Percentiles rank a stretch among this genome's conserved stretches.
Conservation (phyloP, 1,140 invertebrate genomes). For the Ptiloglossa arizonensis region DNA sequence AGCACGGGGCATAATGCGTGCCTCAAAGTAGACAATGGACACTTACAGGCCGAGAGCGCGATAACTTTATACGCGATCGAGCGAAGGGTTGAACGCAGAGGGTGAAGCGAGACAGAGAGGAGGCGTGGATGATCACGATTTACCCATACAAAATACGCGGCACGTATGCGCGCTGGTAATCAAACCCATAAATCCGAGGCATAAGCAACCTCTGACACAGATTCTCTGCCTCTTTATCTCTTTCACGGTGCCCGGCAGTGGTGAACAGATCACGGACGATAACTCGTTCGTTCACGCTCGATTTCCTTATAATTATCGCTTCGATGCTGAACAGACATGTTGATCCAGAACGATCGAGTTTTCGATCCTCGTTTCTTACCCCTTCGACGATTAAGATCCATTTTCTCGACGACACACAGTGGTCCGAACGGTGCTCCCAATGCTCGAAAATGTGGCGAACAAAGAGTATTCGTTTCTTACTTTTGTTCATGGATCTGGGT, state of each 20-base stretch:
- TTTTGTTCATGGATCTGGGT: too few species aligned
- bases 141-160: slow-evolving; percentile 74
- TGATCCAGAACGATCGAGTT: too few species aligned
- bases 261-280: slow-evolving; percentile 50
- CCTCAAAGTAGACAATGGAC: slow-evolving; percentile 72
- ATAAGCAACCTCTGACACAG: slow-evolving; percentile 74
- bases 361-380: too few species aligned
- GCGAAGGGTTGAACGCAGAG: slow-evolving; percentile 24
- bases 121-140: slow-evolving; percentile 78
- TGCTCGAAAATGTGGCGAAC: too few species aligned
- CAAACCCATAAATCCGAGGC: slow-evolving; percentile 74
- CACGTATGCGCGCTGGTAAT: slow-evolving; percentile 68
- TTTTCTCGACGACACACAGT: too few species aligned
- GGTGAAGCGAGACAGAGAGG: slow-evolving; percentile 32
- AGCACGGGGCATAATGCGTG: slow-evolving; percentile 51
- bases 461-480: too few species aligned
- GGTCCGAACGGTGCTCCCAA: too few species aligned
- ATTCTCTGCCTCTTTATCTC: slow-evolving; percentile 61
- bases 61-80: slow-evolving; percentile 73
- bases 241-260: slow-evolving; percentile 42
- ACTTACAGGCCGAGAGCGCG: slow-evolving; percentile 70
- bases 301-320: slow-evolving; percentile 66
- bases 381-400: too few species aligned
- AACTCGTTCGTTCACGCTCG: slow-evolving; percentile 58
- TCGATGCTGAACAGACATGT: neutral